Evolutionary conservation across 2,113 vertebrate genomes (phyloP).

Genomic region (Panthera tigris): DNA sequence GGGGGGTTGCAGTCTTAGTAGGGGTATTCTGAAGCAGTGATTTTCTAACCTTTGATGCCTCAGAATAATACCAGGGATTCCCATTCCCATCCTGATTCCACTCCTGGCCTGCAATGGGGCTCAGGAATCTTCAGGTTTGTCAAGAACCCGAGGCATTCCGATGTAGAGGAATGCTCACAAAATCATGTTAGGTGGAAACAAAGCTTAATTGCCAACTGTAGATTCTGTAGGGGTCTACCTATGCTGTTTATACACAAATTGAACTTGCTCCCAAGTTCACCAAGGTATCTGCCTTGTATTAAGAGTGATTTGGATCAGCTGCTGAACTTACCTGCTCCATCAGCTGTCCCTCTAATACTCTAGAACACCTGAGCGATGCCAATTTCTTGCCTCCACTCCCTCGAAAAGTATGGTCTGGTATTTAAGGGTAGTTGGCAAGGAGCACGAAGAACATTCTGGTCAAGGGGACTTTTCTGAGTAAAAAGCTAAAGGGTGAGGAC

Average conservation of each 20-base stretch:
- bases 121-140: background rate
- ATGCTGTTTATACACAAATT: background rate
- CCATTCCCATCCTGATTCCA: background rate
- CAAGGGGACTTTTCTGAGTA: background rate
- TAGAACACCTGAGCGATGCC: background rate
- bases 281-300: background rate
- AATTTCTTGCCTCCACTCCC: background rate
- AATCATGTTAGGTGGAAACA: background rate
- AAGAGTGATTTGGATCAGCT: background rate
- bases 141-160: background rate
- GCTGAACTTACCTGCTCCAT: background rate
- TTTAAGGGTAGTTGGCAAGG: background rate
- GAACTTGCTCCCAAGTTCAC: background rate
- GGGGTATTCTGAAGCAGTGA: background rate
- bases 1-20: rapidly evolving
- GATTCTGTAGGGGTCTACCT: background rate
- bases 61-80: background rate
- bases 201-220: background rate
- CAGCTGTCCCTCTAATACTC: background rate
- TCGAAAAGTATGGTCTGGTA: background rate
- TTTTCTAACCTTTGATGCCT: background rate
- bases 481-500: background rate
- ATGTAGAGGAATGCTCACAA: background rate
- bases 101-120: background rate
- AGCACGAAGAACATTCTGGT: background rate